Evolutionary conservation across 1,140 invertebrate genomes (phyloP), one percentile per base, ranked within the genome.

Genomic region (Dryas iulia): DNA sequence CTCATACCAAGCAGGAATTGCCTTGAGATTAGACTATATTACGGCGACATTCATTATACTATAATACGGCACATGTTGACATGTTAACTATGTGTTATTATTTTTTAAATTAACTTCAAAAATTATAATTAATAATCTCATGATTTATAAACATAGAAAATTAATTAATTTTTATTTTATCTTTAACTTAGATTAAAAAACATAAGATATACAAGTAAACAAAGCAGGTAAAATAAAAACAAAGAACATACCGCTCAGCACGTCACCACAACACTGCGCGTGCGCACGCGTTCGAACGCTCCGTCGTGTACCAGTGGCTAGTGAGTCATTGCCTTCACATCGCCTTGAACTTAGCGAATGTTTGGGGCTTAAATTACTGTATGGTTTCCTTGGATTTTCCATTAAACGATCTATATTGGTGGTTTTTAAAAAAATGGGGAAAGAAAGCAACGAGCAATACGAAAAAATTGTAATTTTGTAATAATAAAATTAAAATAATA

Each of bases 311-410:
- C 14, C 21, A 7, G 33, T 39, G 14, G 21, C 39, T 47, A 60
- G 6, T 60, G 59, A 60, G 59, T 52, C 39, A 18, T 25, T 62
- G 59, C 59, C 26, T 61, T 23, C 33, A 52, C 25, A 0, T 62
- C 31, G 31, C 64, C 72, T 70, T 73, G 72, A 73, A 67, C 72
- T 63, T 57, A 62, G 59, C 39, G 59, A 60, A 70, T 60, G 62
- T 65, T 57, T 47, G 62, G 62, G 35, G 52, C 12, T 62, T 18
- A 47, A 47, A 10, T 21, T 47, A 8, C 0, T 5, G 6, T 18
- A 0, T 10, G 26, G 8, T 47, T 39, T 14, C n/a, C 2, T 0
- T 18, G 18, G 39, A 47, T 47, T 47, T 47, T 47, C 18, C 39
- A 47, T 47, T 14, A 18, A n/a, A 35, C 6, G n/a, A 35, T 35